Evolutionary conservation across 2,888 invertebrate genomes (phyloP).

Genomic region (Caenorhabditis uteleia): DNA sequence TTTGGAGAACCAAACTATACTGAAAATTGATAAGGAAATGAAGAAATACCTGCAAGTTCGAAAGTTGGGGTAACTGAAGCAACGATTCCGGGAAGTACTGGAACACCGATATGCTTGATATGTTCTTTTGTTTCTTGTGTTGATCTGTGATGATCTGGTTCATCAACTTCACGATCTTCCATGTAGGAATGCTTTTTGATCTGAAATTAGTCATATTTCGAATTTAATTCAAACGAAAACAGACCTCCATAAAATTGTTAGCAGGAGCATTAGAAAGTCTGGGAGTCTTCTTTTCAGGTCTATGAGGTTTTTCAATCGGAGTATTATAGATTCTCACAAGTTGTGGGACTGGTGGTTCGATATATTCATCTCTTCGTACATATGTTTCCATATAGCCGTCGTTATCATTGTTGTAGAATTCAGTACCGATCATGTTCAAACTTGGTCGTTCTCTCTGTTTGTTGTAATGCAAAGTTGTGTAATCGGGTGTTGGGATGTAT

Average conservation of each 20-base stretch:
- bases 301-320: too few species aligned
- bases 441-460: conserved; percentile 19
- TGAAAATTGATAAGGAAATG: conserved; percentile 1
- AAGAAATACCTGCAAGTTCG: conserved; percentile 1
- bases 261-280: background rate
- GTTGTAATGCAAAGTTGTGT: conserved; percentile 23
- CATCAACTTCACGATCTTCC: conserved; percentile 37
- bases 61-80: conserved; percentile 1
- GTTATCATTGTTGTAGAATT: too few species aligned
- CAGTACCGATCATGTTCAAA: conserved; percentile 21
- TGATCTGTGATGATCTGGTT: conserved; percentile 14
- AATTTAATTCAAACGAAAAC: background rate
- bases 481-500: conserved; percentile 38
- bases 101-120: conserved; percentile 49
- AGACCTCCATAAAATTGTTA: background rate
- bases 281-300: too few species aligned
- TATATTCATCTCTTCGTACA: too few species aligned
- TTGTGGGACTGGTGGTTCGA: too few species aligned
- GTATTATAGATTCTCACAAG: too few species aligned
- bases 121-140: conserved; percentile 36
- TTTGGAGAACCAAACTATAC: too few species aligned
- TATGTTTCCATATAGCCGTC: too few species aligned
- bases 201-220: conserved; percentile 5
- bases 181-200: conserved; percentile 43
- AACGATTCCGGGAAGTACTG: conserved; percentile 47